Percentiles rank a stretch among this genome's conserved stretches.
phyloP scores from a whole-genome alignment of 2,888 invertebrate genomes.

The Xestia xanthographa region DNA sequence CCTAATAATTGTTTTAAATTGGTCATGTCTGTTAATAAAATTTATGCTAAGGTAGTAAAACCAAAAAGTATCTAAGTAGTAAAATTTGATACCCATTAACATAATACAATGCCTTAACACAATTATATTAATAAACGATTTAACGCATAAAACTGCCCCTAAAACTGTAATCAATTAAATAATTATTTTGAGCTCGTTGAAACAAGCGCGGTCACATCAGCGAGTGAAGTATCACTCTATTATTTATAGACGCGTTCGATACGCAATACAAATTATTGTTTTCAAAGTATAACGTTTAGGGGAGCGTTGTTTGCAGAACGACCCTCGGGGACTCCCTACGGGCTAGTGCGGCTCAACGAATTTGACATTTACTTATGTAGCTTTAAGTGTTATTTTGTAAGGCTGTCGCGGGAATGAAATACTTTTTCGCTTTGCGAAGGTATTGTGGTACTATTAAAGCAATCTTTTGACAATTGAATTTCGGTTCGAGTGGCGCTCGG shows the following conservation, averaged over 20 bases:
- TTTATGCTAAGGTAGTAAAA: background rate
- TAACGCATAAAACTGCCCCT: conserved; percentile 22
- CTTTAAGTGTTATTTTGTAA: conserved; percentile 79
- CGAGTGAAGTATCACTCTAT: conserved; percentile 89
- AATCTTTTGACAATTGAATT: conserved; percentile 90
- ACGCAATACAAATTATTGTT: conserved; percentile 91
- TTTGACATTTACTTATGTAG: conserved; percentile 77
- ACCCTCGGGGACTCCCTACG: conserved; percentile 84
- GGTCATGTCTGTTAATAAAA: background rate
- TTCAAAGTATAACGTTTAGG: conserved; percentile 91
- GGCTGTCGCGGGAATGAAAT: conserved; percentile 72
- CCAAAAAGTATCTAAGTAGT: background rate
- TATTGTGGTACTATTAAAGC: conserved; percentile 86
- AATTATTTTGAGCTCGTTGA: conserved; percentile 74
- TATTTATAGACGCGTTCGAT: conserved; percentile 90
- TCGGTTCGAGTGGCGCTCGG: conserved; percentile 83
- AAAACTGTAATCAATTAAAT: conserved; percentile 59
- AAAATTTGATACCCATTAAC: background rate
- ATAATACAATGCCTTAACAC: background rate
- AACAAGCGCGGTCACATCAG: conserved; percentile 77
- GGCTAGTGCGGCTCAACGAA: conserved; percentile 71
- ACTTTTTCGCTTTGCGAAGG: conserved; percentile 79
- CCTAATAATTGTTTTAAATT: background rate
- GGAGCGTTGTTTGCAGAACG: conserved; percentile 89
- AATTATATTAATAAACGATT: conserved; percentile 37